Base-by-base conservation (phyloP, 2,113 vertebrate genomes). In the Halichoerus grypus region DNA sequence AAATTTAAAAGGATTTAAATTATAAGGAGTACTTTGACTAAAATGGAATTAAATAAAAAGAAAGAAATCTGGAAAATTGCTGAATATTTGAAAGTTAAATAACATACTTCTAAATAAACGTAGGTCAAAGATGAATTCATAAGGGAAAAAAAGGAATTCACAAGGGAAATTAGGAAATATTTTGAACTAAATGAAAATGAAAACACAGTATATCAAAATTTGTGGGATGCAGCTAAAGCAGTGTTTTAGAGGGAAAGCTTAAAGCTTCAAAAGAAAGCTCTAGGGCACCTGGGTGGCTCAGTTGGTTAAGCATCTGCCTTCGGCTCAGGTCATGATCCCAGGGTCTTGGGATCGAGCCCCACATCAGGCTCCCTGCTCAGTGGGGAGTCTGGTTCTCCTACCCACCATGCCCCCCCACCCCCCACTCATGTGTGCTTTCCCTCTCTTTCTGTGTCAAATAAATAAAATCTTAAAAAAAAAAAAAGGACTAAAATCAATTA, bases 71-170 rank as follows among this genome's bases (percentile, higher is more conserved):
- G 53, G 71, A 89, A 96, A 80, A 61, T 95, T 28, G 85, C 33
- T 63, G 85, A 36, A 57, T 96, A 79, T 53, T 95, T 86, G 51
- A 3, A 72, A 95, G 39, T 92, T 57, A 90, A 97, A 39, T 90
- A 67, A 86, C 55, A 57, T 59, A 84, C 11, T 95, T 86, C 4
- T 31, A 59, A 87, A 59, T 89, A 95, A 80, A 33, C 33, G 33
- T 55, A 49, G 42, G 14, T 85, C 72, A 92, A 85, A 93, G 33
- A n/a, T n/a, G 8, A 69, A n/a, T 69, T 69, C 65, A 67, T n/a
- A n/a, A 67, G 33, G 65, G 7, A 2, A 90, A 77, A 49, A 88
- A 89, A 90, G 71, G 61, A 90, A 90, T 55, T 74, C 49, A 61
- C 22, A 85, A 51, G 39, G 74, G 57, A 76, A 61, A n/a, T 85